Base-by-base conservation (phyloP, 2,113 vertebrate species). In the Chloebia gouldiae region DNA sequence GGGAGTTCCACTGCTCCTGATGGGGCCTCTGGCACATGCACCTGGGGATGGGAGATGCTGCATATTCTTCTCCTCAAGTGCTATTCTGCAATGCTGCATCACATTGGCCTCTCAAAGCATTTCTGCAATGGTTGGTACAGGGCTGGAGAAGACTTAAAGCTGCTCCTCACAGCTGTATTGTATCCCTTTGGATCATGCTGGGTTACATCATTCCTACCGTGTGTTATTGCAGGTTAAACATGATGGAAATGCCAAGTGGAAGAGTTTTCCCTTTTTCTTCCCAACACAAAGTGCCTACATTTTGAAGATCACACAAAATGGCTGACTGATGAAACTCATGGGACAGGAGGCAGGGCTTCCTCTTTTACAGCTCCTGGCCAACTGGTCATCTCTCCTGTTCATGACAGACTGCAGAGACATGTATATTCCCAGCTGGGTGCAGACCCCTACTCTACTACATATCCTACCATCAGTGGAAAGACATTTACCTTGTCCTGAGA, bases 11-110 rank as follows among this genome's bases (percentile, higher is more conserved):
- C 21, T 31, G 10, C 24, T 37, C 13, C 24, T 37, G 28, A 33
- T 13, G 15, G 13, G 37, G 49, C 10, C 7, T 15, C 64, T 35
- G 54, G 39, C 28, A 79, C 0, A 0, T 0, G 6, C 56, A 47
- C 24, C 35, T 33, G 13, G 11, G 15, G 6, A 6, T 44, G n/a
- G 37, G 18, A 93, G 15, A 72, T 37, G 57, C 31, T 7, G 1
- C 12, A 57, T 3, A 2, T 30, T 65, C 65, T 44, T 45, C 61
- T 73, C 78, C 21, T 69, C 37, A 35, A 42, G 28, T 42, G 45
- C n/a, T 54, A 42, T 61, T 88, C 21, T 65, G 60, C 39, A 57
- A 22, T 2, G 6, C 64, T 30, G 11, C 7, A 3, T 25, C 65
- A 33, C 0, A 0, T 0, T 6, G 8, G 57, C 20, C 17, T 73